A percentile compares a stretch with the other conserved stretches of the same genome.
phyloP scores from a whole-genome alignment of 2,888 invertebrate genomes.

The Tridacna crocea region DNA sequence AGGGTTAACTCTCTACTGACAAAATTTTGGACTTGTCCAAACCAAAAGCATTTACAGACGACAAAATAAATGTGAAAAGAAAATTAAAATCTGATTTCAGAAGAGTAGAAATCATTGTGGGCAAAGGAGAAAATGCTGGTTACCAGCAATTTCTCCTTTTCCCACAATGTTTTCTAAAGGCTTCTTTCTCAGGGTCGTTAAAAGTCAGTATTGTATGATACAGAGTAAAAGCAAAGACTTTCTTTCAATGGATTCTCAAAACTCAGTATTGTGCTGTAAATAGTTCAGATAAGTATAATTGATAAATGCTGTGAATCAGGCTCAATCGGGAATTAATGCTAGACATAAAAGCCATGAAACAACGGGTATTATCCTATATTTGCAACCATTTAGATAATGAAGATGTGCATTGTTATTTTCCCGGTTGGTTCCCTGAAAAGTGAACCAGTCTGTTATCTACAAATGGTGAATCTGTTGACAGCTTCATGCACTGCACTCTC shows the following conservation, averaged over 20 bases:
- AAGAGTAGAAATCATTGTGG: too few species aligned
- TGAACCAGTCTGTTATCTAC: neutral
- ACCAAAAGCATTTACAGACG: too few species aligned
- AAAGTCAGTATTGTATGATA: neutral
- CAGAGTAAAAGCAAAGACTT: too few species aligned
- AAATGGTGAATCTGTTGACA: neutral
- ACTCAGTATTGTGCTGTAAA: neutral
- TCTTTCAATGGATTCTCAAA: neutral
- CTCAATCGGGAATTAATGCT: neutral
- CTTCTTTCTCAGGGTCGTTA: too few species aligned
- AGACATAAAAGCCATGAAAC: neutral
- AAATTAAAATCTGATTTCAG: too few species aligned
- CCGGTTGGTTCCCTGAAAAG: neutral
- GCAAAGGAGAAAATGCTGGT: too few species aligned
- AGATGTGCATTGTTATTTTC: neutral
- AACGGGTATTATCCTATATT: too few species aligned
- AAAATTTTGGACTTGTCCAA: too few species aligned
- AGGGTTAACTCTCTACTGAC: too few species aligned
- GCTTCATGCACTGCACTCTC: neutral
- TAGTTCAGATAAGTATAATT: neutral
- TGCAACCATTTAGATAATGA: neutral
- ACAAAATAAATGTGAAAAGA: too few species aligned
- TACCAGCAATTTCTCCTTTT: too few species aligned
- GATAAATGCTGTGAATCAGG: neutral
- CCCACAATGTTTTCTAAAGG: too few species aligned